Conservation (phyloP, 2,113 vertebrate species). For the Lasiurus cinereus region DNA sequence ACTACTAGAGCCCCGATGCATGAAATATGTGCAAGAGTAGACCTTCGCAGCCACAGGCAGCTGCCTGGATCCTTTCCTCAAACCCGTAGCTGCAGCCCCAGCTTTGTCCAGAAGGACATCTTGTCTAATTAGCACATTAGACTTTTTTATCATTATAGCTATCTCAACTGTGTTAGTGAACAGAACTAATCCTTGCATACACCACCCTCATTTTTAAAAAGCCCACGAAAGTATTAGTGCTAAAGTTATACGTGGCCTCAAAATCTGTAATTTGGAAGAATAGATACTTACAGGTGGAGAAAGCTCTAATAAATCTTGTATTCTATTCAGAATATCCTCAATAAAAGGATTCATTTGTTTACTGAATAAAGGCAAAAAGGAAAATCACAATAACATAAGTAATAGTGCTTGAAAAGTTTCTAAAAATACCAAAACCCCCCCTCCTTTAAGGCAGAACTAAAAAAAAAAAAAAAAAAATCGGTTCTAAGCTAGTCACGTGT, state of each 20-base stretch:
- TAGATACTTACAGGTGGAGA: constrained; percentile 93
- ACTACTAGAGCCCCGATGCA: too few species aligned
- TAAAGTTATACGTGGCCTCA: neutral
- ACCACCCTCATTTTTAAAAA: neutral
- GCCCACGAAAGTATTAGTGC: neutral
- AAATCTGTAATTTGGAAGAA: neutral
- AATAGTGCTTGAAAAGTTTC: neutral
- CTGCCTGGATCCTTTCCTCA: too few species aligned
- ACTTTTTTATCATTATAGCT: too few species aligned
- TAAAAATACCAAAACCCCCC: constrained; percentile 18
- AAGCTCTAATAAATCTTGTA: constrained; percentile 97
- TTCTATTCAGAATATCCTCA: constrained; percentile 96
- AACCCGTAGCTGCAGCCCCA: too few species aligned
- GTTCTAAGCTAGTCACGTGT: neutral
- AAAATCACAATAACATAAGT: constrained; percentile 5
- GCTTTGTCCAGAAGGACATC: too few species aligned
- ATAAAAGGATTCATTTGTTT: constrained; percentile 98
- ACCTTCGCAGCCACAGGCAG: too few species aligned
- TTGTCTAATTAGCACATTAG: too few species aligned
- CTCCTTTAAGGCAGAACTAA: neutral
- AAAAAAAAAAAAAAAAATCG: neutral
- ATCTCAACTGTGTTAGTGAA: neutral
- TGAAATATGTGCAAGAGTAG: too few species aligned
- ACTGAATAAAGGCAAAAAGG: constrained; percentile 83
- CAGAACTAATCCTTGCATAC: neutral